Percentiles rank a stretch among this genome's conserved stretches.
Evolutionary conservation across 64 coral and sea anemone species (phyloP).

Genomic region (Montipora capricornis): DNA sequence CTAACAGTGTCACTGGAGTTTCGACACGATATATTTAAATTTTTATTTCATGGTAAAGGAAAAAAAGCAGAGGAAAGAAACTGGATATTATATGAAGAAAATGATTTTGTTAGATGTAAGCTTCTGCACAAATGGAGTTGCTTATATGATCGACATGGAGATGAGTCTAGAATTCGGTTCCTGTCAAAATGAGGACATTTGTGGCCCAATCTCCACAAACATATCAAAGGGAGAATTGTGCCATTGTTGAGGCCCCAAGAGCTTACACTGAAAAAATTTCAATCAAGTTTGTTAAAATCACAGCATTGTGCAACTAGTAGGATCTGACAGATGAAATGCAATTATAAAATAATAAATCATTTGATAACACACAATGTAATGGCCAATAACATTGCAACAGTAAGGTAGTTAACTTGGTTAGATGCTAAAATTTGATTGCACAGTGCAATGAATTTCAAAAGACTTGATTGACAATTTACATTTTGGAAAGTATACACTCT

Average conservation of each 20-base stretch:
- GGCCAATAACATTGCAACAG: background rate
- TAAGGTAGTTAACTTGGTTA: background rate
- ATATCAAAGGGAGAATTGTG: background rate
- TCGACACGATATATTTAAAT: conserved; percentile 62
- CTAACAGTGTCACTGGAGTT: conserved; percentile 43
- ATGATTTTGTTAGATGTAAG: conserved; percentile 30
- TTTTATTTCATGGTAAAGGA: conserved; percentile 46
- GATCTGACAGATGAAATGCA: background rate
- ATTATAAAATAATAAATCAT: too few relatives aligned
- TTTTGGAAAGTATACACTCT: too few relatives aligned
- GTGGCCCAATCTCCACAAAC: conserved; percentile 31
- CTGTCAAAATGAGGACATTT: conserved; percentile 46
- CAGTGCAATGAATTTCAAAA: background rate
- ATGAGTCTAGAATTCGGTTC: conserved; percentile 8
- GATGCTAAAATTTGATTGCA: background rate
- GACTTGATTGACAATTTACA: too few relatives aligned
- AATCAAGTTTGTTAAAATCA: conserved; percentile 53
- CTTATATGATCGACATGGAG: conserved; percentile 49
- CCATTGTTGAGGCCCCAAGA: conserved; percentile 15
- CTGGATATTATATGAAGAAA: conserved; percentile 41
- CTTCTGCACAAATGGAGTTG: conserved; percentile 36
- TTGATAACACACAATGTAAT: background rate
- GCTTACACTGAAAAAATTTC: conserved; percentile 52
- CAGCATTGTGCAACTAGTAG: conserved; percentile 2
- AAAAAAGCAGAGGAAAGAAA: conserved; percentile 6